Conservation (phyloP, 2,797 vertebrate genomes). For the Malacoctenus gilli region DNA sequence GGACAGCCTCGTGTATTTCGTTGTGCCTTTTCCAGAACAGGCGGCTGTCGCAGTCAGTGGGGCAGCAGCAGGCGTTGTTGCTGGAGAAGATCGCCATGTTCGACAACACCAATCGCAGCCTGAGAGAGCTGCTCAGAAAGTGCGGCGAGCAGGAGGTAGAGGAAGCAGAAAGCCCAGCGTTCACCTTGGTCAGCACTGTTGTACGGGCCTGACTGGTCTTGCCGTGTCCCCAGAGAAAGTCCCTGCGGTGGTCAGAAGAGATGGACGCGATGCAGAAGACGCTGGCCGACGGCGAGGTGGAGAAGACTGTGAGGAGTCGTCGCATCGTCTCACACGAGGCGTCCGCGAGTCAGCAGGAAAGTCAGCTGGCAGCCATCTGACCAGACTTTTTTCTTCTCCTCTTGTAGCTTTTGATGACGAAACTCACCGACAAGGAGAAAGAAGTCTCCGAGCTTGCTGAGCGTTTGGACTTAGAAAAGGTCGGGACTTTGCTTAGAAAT, state of each 20-base stretch:
- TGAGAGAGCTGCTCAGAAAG: conserved; percentile 87
- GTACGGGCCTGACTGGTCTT: conserved; percentile 3
- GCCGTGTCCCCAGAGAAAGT: conserved; percentile 74
- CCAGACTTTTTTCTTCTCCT: conserved; percentile 5
- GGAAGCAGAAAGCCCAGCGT: neutral
- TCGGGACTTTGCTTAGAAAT: too few species aligned
- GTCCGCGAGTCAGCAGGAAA: too few species aligned
- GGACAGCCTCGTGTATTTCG: neutral
- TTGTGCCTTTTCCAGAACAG: conserved; percentile 82
- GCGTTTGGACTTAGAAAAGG: conserved; percentile 89
- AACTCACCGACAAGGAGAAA: conserved; percentile 85
- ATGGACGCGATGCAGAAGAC: conserved; percentile 81
- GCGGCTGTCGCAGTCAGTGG: conserved; percentile 79
- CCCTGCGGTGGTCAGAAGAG: conserved; percentile 75
- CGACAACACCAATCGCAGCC: conserved; percentile 86
- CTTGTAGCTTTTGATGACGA: conserved; percentile 83
- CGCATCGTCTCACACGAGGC: neutral
- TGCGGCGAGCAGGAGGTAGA: conserved; percentile 84
- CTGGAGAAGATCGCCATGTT: conserved; percentile 90
- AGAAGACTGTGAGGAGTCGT: conserved; percentile 83
- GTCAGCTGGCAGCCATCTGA: neutral
- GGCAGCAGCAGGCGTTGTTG: conserved; percentile 86
- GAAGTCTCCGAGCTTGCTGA: conserved; percentile 81
- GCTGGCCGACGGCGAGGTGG: conserved; percentile 82
- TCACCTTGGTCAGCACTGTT: neutral